Evolutionary conservation across 2,113 vertebrate genomes (phyloP), one percentile per base, ranked within the genome.

Genomic region (Verasper variegatus): DNA sequence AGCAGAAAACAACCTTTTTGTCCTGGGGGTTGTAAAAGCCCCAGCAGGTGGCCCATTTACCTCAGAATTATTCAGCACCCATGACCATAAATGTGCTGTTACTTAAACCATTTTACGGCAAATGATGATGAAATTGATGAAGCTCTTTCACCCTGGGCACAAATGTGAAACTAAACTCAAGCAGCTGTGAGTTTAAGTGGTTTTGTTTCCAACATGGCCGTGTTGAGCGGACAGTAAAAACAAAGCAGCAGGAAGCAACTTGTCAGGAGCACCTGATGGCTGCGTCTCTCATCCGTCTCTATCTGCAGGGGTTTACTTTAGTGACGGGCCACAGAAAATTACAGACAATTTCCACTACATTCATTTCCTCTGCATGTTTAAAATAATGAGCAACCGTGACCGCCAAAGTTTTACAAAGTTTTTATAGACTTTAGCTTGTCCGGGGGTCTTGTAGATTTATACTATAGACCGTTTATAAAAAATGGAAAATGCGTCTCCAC

Each of bases 191-290:
- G 57, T 72, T 78, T 68, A 55, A 79, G 77, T 71, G 57, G 31
- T 31, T 31, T 31, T 31, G 31, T 31, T 7, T 5, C 31, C 56
- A 68, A 23, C 58, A 80, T 17, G 58, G 61, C 51, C 70, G 67
- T 27, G 61, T 72, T 80, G 68, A 86, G 74, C 55, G 54, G 87
- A 90, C 86, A 76, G 73, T 81, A 63, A 86, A 84, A 31, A 90
- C 78, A 86, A 89, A 89, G 79, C 80, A 1, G 3, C 51, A 64
- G 66, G 63, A 68, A 75, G 74, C 61, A 61, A 45, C 89, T 85
- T 87, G 81, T 91, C 89, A 86, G 17, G 27, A 77, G 27, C 90
- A 91, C 84, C 88, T 84, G 90, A 87, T 5, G 27, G 27, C 27
- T 31, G 27, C 65, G 70, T 67, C 57, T 67, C 57, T 84, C 49